Conservation (phyloP, 2,888 invertebrate genomes). For the Phyto melanocephala region DNA sequence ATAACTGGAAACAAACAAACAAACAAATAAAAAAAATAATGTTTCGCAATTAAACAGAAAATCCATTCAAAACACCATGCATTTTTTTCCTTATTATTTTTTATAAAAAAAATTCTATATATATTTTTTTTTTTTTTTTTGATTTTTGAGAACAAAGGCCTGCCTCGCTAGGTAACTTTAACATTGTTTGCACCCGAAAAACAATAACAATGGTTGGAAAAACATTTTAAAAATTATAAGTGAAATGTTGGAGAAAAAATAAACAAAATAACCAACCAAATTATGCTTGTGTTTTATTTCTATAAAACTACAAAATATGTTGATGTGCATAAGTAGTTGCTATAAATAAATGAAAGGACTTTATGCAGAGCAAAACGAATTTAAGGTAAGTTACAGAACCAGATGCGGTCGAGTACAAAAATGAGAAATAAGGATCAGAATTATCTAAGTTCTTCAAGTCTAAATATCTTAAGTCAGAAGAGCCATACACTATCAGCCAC, state of each 20-base stretch:
- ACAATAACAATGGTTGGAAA: background rate
- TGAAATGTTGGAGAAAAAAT: slow-evolving; percentile 10
- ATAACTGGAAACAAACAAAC: slow-evolving; percentile 29
- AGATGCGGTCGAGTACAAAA: too few relatives aligned
- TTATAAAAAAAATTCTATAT: too few relatives aligned
- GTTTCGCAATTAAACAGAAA: slow-evolving; percentile 57
- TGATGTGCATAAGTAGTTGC: too few relatives aligned
- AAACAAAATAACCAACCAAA: slow-evolving; percentile 6
- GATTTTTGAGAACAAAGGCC: slow-evolving; percentile 3
- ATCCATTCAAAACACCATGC: slow-evolving; percentile 47
- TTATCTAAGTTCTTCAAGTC: too few relatives aligned
- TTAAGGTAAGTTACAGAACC: background rate
- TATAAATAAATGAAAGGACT: background rate
- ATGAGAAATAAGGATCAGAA: too few relatives aligned
- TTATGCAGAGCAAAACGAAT: background rate
- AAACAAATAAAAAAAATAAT: too few relatives aligned
- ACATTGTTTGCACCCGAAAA: slow-evolving; percentile 28
- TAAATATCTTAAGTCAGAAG: too few relatives aligned
- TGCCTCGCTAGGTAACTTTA: slow-evolving; percentile 12
- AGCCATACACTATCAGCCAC: too few relatives aligned
- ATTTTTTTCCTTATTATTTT: slow-evolving; percentile 13
- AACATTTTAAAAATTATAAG: slow-evolving; percentile 16
- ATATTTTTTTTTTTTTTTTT: background rate
- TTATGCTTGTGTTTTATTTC: background rate
- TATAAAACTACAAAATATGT: background rate